Base-by-base conservation (phyloP, 2,797 vertebrate genomes). In the Sebastolobus altivelis region DNA sequence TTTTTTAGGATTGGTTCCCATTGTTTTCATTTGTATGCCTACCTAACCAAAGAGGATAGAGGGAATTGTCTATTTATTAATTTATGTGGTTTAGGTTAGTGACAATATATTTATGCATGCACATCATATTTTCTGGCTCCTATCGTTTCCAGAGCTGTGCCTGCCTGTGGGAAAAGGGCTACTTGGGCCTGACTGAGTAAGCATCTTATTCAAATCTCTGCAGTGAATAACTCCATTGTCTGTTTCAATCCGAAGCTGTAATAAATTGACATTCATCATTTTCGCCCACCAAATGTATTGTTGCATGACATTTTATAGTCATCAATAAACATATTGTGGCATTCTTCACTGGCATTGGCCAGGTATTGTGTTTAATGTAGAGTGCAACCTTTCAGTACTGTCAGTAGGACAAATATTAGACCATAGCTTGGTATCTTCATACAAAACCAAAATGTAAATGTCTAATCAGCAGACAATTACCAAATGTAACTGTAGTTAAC, bases 111-210 rank as follows among this genome's bases (percentile, higher is more conserved):
- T 66, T 63, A 77, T 86, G 72, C 59, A 79, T 85, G 74, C 58
- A 82, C 67, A 87, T 90, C 43, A 83, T 77, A 77, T 85, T 67
- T 74, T 61, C 40, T 76, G 63, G 46, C 65, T 59, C 37, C 60
- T 54, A 35, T 80, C 60, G 14, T 66, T 81, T 69, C 12, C 11
- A 22, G 56, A 60, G 46, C 54, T 52, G 22, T 55, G 38, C 12
- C 27, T 75, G 60, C 66, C 46, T 75, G 60, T 85, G 72, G 65
- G 80, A 77, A 82, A 80, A 59, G 9, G 7, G 40, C 29, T 33
- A 22, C 38, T 54, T 68, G 13, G 29, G 55, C 61, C 75, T 59
- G 29, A 71, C 60, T 52, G 72, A 76, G 38, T 40, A 25, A 81
- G 79, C 43, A 67, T 72, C 54, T 66, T 63, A 80, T 83, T 86